Base-by-base conservation (phyloP, 2,113 vertebrate genomes). In the Mungos mungo region DNA sequence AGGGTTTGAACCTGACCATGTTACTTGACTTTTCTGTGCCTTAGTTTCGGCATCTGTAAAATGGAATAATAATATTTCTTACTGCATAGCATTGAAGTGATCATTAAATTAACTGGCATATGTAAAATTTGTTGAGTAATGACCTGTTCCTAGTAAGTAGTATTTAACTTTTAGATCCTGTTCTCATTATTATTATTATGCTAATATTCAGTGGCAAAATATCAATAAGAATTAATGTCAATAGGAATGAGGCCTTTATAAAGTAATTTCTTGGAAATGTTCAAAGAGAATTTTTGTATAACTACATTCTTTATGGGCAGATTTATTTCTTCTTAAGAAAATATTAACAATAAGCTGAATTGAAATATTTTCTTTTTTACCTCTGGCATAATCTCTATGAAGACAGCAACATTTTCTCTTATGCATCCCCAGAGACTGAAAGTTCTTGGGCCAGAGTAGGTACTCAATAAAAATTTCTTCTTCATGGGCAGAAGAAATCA, bases 31-130 rank as follows among this genome's bases (percentile, higher is more conserved):
- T 82, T 47, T 86, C 35, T 88, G 1, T 79, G 25, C 5, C 82
- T 88, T 35, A 21, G 18, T 97, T 85, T 95, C 15, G 35, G 85
- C 31, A n/a, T 79, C 38, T 83, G 19, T 81, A 81, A 91, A 92
- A 69, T 90, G 27, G 11, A 7, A 60, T 54, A 29, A 47, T 79
- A 54, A 47, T 71, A 63, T 60, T 94, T 68, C 41, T 25, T 69
- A 14, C n/a, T 65, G 19, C 12, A 57, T 68, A 90, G 3, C 38
- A 23, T 27, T 92, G 3, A 50, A 71, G n/a, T 83, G 47, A 69
- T 81, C 14, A 89, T 74, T 97, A 90, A 92, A 47, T 90, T 35
- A 92, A n/a, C 57, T 92, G 31, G 2, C 6, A 69, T 45, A 41
- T 50, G 7, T 41, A 63, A 71, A 87, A 5, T 33, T 72, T 97